Evolutionary conservation across 2,113 vertebrate species (phyloP), one percentile per base, ranked within the genome.

Genomic region (Perca fluviatilis): DNA sequence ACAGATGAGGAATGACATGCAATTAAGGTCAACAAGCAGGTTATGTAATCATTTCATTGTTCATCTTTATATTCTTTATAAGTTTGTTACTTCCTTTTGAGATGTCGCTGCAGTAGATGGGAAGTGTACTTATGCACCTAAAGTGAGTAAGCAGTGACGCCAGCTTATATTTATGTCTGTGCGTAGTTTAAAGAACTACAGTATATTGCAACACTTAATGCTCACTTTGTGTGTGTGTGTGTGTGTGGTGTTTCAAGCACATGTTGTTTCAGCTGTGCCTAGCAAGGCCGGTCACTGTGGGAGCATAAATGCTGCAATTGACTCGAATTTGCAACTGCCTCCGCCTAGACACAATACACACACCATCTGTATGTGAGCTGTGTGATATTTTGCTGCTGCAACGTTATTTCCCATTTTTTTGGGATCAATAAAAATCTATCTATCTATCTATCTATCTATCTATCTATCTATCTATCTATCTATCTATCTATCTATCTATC

Each of bases 211-310:
- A 43, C 53, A 60, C 9, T 64, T 36, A 65, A 19, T 68, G 56
- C 62, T 69, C 27, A 57, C 51, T 81, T 30, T 40, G 25, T 60
- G 58, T 49, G 69, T 72, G 40, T 63, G 33, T 65, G 33, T 58
- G 68, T 33, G 33, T 33, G 33, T 27, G 36, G 19, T 51, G 61
- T 46, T 67, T 40, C 3, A 33, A 86, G 64, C 62, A 54, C 77
- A 74, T 74, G 56, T 77, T 81, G 65, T 84, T 88, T 88, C 77
- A 92, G 80, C 86, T 88, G 70, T 79, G 77, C 91, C 64, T 82
- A 77, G 62, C 65, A 83, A 83, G 73, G 71, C 80, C 36, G 67
- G 72, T 82, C 81, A 80, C 65, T 70, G 43, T 61, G 65, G 51
- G 74, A 87, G 66, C 84, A 86, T 57, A 67, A 86, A 83, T 51